These are phyloP conservation scores for Sciurus niger DNA, from an alignment of 2,113 vertebrate species.

Conservation along the genomic window DNA sequence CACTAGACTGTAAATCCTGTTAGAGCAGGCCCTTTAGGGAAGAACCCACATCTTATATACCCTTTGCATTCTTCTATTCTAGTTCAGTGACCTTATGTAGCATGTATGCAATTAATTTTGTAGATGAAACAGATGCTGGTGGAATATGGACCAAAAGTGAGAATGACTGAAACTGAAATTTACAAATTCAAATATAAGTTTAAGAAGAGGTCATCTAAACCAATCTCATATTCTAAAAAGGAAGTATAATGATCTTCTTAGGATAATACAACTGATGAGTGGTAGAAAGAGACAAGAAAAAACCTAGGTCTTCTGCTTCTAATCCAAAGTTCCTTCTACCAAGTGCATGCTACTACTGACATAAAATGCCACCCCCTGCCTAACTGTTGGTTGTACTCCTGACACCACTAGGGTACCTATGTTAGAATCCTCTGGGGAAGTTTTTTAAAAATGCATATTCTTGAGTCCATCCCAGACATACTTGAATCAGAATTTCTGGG, in stretches of 20 bases:
- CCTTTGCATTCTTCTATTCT: not conserved
- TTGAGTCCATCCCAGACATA: slow-evolving; percentile 61
- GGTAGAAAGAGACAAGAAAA: slow-evolving; percentile 20
- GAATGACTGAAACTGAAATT: slow-evolving; percentile 51
- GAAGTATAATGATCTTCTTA: slow-evolving; percentile 34
- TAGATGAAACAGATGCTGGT: slow-evolving; percentile 38
- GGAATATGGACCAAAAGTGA: slow-evolving; percentile 42
- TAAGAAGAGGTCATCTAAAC: slow-evolving; percentile 31
- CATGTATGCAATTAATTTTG: not conserved
- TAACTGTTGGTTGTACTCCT: not conserved
- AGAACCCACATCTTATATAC: not conserved
- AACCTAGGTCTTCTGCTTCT: not conserved
- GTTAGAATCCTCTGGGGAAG: slow-evolving; percentile 77
- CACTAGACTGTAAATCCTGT: not conserved
- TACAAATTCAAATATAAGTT: slow-evolving; percentile 30
- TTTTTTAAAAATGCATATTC: slow-evolving; percentile 61
- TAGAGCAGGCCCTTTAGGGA: not conserved
- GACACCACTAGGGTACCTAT: not conserved
- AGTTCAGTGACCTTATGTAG: not conserved
- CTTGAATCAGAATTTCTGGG: slow-evolving; percentile 61
- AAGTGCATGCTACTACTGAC: not conserved
- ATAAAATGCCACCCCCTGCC: slow-evolving; percentile 34
- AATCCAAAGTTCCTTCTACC: not conserved
- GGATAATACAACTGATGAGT: not conserved
- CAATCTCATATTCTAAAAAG: slow-evolving; percentile 54